Percentiles rank a stretch among this genome's conserved stretches.
These are phyloP conservation scores for Pagrus major DNA, from an alignment of 2,113 vertebrate genomes.

Conservation along the genomic window DNA sequence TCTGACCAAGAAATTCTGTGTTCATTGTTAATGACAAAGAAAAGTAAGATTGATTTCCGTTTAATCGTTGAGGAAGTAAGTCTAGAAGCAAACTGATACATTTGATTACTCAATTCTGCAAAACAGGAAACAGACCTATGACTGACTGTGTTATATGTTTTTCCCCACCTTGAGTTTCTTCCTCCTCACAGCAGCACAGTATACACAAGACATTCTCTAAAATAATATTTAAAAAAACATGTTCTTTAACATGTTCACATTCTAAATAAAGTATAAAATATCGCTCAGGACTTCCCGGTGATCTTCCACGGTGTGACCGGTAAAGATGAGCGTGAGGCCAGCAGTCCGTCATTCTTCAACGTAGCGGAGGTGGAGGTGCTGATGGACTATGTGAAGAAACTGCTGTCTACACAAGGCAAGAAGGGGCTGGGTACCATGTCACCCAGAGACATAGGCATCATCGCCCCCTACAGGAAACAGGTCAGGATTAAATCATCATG, in stretches of 20 bases:
- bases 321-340: slow-evolving; percentile 86
- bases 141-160: neutral
- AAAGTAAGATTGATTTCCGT: neutral
- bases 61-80: neutral
- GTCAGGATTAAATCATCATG: slow-evolving; percentile 68
- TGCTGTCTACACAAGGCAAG: slow-evolving; percentile 85
- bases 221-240: neutral
- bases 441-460: slow-evolving; percentile 90
- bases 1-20: too few species aligned
- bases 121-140: too few species aligned
- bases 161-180: neutral
- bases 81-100: too few species aligned
- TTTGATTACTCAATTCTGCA: too few species aligned
- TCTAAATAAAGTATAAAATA: neutral
- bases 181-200: neutral
- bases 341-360: slow-evolving; percentile 96
- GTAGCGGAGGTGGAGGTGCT: slow-evolving; percentile 87
- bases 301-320: slow-evolving; percentile 93
- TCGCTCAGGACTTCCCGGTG: slow-evolving; percentile 89
- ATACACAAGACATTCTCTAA: neutral
- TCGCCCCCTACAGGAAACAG: slow-evolving; percentile 96
- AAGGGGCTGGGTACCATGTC: slow-evolving; percentile 77
- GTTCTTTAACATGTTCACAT: neutral
- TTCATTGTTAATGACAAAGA: too few species aligned
- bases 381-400: slow-evolving; percentile 87